Conservation (phyloP, 92 coral and sea anemone genomes). For the Porites evermanni region DNA sequence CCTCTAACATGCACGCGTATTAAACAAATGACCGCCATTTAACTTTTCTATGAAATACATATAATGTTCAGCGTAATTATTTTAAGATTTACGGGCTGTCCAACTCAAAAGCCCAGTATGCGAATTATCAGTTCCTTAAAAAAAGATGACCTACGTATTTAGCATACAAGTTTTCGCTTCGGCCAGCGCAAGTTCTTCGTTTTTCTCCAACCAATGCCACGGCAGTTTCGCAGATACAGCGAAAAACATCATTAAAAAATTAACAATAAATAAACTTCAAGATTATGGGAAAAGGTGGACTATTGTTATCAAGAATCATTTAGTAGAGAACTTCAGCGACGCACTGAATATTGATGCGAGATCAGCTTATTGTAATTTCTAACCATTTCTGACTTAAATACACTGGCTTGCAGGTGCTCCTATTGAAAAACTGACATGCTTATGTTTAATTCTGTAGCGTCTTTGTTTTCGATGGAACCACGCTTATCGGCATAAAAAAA, state of each 20-base stretch:
- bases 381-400: slow-evolving; percentile 20
- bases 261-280: background rate
- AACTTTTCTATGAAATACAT: background rate
- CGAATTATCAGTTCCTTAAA: background rate
- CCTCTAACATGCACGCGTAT: background rate
- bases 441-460: slow-evolving; percentile 2
- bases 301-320: background rate
- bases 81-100: slow-evolving; percentile 4
- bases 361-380: slow-evolving; percentile 24
- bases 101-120: background rate
- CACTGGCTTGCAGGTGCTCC: slow-evolving; percentile 33
- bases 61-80: background rate
- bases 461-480: slow-evolving; percentile 1
- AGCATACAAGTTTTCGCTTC: slow-evolving; percentile 1
- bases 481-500: slow-evolving; percentile 5
- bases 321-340: background rate
- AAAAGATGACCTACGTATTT: background rate
- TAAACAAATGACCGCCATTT: background rate
- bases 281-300: background rate
- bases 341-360: slow-evolving; percentile 13
- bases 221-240: background rate
- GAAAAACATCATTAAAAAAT: background rate
- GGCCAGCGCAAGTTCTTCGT: background rate
- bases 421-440: slow-evolving; percentile 14
- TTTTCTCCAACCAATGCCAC: background rate